phyloP scores from a whole-genome alignment of 1,140 invertebrate species.

The Megalonaias nervosa region DNA sequence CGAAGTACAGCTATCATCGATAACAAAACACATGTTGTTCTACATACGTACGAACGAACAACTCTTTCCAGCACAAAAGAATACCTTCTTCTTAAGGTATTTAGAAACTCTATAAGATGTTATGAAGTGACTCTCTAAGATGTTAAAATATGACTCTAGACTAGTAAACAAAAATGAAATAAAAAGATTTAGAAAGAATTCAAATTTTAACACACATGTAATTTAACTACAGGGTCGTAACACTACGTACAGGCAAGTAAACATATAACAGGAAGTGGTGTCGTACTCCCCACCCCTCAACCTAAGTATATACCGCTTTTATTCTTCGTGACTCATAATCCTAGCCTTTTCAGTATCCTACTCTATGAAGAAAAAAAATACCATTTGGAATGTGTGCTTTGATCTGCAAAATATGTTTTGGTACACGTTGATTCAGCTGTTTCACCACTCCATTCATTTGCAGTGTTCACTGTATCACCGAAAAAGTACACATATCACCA shows the following conservation, averaged over 20 bases:
- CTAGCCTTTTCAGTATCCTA: slow-evolving; percentile 24
- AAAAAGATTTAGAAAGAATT: no score
- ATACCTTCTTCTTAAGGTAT: no score
- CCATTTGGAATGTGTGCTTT: slow-evolving; percentile 31
- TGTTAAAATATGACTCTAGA: no score
- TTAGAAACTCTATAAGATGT: no score
- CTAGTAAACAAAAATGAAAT: no score
- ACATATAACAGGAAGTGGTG: slow-evolving; percentile 14
- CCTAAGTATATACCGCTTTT: slow-evolving; percentile 33
- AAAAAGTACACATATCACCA: slow-evolving; percentile 17
- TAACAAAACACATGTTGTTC: no score
- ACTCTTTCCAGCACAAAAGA: no score
- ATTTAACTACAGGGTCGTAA: no score
- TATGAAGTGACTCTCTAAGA: no score
- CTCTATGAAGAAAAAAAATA: slow-evolving; percentile 31
- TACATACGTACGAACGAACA: no score
- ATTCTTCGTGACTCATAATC: slow-evolving; percentile 12
- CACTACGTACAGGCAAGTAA: slow-evolving; percentile 27
- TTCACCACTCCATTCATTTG: background rate
- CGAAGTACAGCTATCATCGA: no score
- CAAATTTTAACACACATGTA: no score
- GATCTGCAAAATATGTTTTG: slow-evolving; percentile 34
- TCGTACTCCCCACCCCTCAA: slow-evolving; percentile 1
- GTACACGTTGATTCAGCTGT: slow-evolving; percentile 31
- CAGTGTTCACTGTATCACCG: slow-evolving; percentile 24